Percentiles rank a stretch among this genome's conserved stretches.
phyloP scores from a whole-genome alignment of 2,113 vertebrate species.

The Plotosus lineatus region DNA sequence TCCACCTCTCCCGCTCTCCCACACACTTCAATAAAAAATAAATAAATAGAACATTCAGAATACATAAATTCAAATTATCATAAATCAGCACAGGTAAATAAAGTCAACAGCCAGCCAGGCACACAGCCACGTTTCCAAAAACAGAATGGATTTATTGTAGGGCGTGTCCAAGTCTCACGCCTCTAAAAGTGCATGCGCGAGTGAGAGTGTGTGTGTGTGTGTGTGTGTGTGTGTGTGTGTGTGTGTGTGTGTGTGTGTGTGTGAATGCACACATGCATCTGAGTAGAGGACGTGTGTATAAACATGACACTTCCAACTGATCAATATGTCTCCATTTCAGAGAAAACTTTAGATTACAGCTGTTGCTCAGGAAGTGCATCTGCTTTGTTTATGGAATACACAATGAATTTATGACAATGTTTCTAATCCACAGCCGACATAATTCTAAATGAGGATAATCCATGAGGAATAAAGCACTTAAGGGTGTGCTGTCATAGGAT shows the following conservation, averaged over 20 bases:
- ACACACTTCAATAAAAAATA: too few species aligned
- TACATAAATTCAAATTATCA: conserved; percentile 35
- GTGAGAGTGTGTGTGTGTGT: too few species aligned
- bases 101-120: conserved; percentile 39
- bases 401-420: not conserved
- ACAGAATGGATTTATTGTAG: not conserved
- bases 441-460: not conserved
- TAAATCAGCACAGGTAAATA: conserved; percentile 42
- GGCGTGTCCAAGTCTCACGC: not conserved
- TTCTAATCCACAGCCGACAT: not conserved
- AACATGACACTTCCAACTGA: conserved; percentile 12
- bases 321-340: conserved; percentile 31
- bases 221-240: not conserved
- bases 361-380: conserved; percentile 9
- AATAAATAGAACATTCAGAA: not conserved
- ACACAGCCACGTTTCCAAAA: conserved; percentile 25
- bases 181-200: not conserved
- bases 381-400: not conserved
- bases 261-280: not conserved
- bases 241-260: not conserved
- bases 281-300: not conserved
- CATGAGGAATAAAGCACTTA: too few species aligned
- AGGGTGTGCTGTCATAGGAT: not conserved
- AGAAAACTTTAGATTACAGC: conserved; percentile 10
- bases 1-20: not conserved